Evolutionary conservation across 2,888 invertebrate species (phyloP), one percentile per base, ranked within the genome.

Genomic region (Melanostoma scalare): DNA sequence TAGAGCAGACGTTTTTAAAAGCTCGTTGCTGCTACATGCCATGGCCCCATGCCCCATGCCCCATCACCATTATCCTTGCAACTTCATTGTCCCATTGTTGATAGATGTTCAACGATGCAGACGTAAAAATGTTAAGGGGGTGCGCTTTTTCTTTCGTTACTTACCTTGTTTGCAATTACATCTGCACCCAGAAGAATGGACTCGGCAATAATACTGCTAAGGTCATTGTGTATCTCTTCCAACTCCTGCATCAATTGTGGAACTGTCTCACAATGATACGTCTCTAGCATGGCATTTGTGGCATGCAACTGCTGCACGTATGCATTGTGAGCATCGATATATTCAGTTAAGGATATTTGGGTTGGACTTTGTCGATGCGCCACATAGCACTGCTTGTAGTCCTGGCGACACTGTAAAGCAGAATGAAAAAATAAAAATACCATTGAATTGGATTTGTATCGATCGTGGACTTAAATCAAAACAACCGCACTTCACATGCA

Each of bases 251-350:
- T 94, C 88, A 98, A 93, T 87, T 96, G 95, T 3, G 98, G 98
- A 88, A 98, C 93, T 77, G 96, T 96, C 88, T 96, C 94, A 87
- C 94, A 94, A 89, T 96, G 95, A 92, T 97, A 98, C 89, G 96
- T 95, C 87, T 97, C 97, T 86, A 97, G 93, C 94, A 98, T 97
- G 44, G 97, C 96, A 90, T 98, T 98, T 86, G 97, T 97, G 55
- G 98, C 97, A 86, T 96, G 95, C 86, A 98, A 92, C 89, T 98
- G 98, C 87, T 97, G 96, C 84, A 98, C 95, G 92, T 98, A 98
- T 86, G 95, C 95, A 92, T 98, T 98, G 92, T 98, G 98, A 9
- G 96, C 95, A 90, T 97, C 97, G 90, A 97, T 95, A 92, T 98
- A 97, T 72, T 94, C 94, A 75, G 94, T 95, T 86, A 96, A 91